These are phyloP conservation scores for Biston betularia DNA, from an alignment of 2,888 invertebrate genomes.

Conservation along the genomic window DNA sequence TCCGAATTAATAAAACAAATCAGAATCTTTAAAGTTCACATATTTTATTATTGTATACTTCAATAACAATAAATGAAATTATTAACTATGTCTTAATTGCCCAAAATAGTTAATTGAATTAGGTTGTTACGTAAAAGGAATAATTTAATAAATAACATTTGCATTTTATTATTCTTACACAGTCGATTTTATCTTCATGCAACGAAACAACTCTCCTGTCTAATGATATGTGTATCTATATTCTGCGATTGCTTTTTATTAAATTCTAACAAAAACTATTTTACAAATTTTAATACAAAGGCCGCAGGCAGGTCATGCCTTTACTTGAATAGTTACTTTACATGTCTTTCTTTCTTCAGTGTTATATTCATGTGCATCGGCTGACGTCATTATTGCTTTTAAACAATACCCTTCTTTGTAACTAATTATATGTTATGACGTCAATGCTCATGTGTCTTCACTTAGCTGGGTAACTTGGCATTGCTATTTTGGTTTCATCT, in stretches of 20 bases:
- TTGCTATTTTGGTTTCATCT: constrained; percentile 33
- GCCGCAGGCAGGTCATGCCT: neutral
- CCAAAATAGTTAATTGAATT: no score
- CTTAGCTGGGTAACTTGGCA: constrained; percentile 37
- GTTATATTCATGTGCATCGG: constrained; percentile 19
- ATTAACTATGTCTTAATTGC: no score
- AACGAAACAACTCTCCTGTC: no score
- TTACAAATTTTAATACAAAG: no score
- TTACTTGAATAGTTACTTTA: neutral
- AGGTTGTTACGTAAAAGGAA: no score
- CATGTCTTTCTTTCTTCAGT: constrained; percentile 11
- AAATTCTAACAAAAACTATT: no score
- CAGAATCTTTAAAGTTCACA: neutral
- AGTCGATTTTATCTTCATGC: no score
- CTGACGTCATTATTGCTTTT: constrained; percentile 33
- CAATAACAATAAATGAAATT: no score
- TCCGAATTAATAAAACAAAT: constrained; percentile 3
- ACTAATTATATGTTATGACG: constrained; percentile 59
- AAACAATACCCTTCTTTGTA: constrained; percentile 57
- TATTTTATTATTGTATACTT: neutral
- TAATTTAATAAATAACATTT: no score
- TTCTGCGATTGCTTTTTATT: no score
- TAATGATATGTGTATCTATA: no score
- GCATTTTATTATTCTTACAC: no score
- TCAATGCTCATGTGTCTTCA: constrained; percentile 52